Percentiles rank a stretch among this genome's conserved stretches.
phyloP scores from a whole-genome alignment of 2,113 vertebrate genomes.

The Lipotes vexillifer region DNA sequence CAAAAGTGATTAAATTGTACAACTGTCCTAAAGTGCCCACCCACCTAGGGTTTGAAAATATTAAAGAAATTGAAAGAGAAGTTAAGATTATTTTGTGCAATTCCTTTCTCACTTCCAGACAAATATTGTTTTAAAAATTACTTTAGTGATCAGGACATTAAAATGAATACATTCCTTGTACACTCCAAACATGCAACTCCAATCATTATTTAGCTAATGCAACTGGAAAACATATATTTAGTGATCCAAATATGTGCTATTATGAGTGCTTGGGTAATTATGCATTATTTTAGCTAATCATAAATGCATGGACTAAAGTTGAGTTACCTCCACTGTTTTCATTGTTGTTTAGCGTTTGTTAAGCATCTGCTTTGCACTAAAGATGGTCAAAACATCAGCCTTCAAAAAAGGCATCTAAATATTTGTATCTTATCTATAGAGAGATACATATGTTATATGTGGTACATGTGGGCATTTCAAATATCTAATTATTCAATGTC shows the following conservation, averaged over 20 bases:
- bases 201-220: neutral
- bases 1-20: neutral
- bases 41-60: conserved; percentile 1
- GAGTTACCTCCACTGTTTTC: conserved; percentile 1
- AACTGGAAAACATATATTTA: conserved; percentile 1
- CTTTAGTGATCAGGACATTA: neutral
- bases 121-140: conserved; percentile 20
- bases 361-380: neutral
- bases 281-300: neutral
- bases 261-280: conserved; percentile 1
- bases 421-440: neutral
- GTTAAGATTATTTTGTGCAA: neutral
- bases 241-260: neutral
- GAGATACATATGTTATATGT: neutral
- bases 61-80: conserved; percentile 3
- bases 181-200: neutral
- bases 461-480: neutral
- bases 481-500: neutral
- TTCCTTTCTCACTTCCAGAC: conserved; percentile 22
- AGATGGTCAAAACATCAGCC: neutral
- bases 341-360: conserved; percentile 18
- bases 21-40: neutral
- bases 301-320: neutral
- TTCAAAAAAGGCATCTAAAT: conserved; percentile 19
- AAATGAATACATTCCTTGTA: neutral